Percentiles rank a stretch among this genome's conserved stretches.
Conservation (phyloP, 1,140 invertebrate genomes). For the Aphelenchoides fujianensis region DNA sequence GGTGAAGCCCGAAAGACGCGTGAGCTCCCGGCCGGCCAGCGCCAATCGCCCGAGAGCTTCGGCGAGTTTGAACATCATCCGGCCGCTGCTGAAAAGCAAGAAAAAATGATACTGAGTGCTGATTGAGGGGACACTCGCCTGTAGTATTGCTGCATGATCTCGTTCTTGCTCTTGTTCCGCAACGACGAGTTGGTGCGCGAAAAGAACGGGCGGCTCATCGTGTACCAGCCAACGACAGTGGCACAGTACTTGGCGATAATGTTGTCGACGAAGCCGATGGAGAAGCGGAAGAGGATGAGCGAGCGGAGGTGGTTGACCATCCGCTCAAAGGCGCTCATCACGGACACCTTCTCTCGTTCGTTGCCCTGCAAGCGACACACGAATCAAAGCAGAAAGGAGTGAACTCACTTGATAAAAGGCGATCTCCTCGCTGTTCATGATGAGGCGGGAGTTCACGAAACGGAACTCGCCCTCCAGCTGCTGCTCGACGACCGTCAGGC, state of each 20-base stretch:
- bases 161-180: slow-evolving; percentile 55
- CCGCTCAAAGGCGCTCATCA: slow-evolving; percentile 82
- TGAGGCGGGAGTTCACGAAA: slow-evolving; percentile 89
- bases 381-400: background rate
- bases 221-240: slow-evolving; percentile 87
- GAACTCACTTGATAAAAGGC: slow-evolving; percentile 90
- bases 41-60: slow-evolving; percentile 91
- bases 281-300: slow-evolving; percentile 84
- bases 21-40: slow-evolving; percentile 86
- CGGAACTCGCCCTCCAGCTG: slow-evolving; percentile 94
- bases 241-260: slow-evolving; percentile 93
- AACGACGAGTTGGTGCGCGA: slow-evolving; percentile 65
- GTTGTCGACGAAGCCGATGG: slow-evolving; percentile 91
- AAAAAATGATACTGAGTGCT: too few relatives aligned
- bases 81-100: too few relatives aligned
- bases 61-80: slow-evolving; percentile 92
- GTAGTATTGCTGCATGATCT: slow-evolving; percentile 74
- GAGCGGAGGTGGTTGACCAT: slow-evolving; percentile 80
- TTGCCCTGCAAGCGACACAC: slow-evolving; percentile 69
- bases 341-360: slow-evolving; percentile 78
- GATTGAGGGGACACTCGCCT: too few relatives aligned
- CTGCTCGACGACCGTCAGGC: slow-evolving; percentile 87
- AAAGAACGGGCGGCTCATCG: slow-evolving; percentile 90
- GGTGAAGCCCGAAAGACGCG: slow-evolving; percentile 86
- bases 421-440: slow-evolving; percentile 94